Evolutionary conservation across 2,113 vertebrate species (phyloP).

Genomic region (Urocitellus parryii): DNA sequence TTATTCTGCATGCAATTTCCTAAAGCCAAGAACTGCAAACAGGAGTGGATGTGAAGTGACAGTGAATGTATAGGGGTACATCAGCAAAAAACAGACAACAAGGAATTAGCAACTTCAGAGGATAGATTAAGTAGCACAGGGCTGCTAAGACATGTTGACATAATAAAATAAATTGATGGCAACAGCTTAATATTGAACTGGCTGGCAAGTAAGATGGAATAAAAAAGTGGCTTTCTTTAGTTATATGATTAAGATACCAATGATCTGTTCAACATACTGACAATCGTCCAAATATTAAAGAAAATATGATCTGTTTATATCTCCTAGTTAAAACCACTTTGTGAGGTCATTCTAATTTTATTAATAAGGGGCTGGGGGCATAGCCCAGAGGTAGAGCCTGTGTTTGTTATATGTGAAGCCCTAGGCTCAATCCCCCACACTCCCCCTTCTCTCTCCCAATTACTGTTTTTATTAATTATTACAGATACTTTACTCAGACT

Average conservation of each 20-base stretch:
- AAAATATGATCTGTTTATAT: constrained; percentile 17
- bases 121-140: constrained; percentile 75
- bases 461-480: constrained; percentile 30
- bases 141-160: constrained; percentile 59
- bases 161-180: constrained; percentile 55
- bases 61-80: constrained; percentile 71
- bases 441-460: not conserved
- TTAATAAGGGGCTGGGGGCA: not conserved
- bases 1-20: constrained; percentile 80
- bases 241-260: constrained; percentile 1
- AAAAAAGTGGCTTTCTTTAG: constrained; percentile 33
- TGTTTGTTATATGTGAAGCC: not conserved
- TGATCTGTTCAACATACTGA: constrained; percentile 2
- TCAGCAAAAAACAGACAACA: constrained; percentile 77
- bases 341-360: constrained; percentile 20
- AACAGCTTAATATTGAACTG: constrained; percentile 46
- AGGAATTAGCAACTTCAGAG: constrained; percentile 80
- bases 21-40: constrained; percentile 77
- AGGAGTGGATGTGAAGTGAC: constrained; percentile 77
- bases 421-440: not conserved
- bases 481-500: not conserved
- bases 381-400: not conserved
- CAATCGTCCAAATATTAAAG: not conserved
- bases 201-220: constrained; percentile 50
- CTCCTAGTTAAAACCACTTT: constrained; percentile 59